Base-by-base conservation (phyloP, 2,797 vertebrate species). In the Centroberyx gerrardi region DNA sequence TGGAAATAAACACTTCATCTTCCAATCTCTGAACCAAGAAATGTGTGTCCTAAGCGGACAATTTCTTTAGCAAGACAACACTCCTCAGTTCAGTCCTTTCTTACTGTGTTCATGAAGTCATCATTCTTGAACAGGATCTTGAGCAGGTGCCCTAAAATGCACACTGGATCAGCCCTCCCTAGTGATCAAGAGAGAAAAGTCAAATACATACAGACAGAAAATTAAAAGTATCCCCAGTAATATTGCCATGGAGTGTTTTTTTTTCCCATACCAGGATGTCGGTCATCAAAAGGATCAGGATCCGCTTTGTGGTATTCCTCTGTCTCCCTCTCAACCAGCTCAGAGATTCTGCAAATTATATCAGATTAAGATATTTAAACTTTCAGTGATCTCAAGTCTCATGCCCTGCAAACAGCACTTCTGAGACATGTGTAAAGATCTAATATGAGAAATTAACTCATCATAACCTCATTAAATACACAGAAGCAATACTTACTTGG, bases 41-140 rank as follows among this genome's bases (percentile, higher is more conserved):
- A 18, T 0, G 8, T 54, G 18, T 12, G 3, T 7, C 13, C 5
- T 31, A 18, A 31, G 1, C 27, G 31, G 44, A 52, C 8, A 44
- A 51, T 1, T 62, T 38, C 36, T 60, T 36, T 31, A 44, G 18
- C 42, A 63, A 22, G 0, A 18, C 2, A 8, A 18, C 2, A 8
- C 5, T 49, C 31, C 1, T 59, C 0, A 29, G 76, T 85, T 93
- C 0, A 13, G 5, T 44, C 7, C 5, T 36, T 15, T 61, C 90
- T 92, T 96, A 99, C 98, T 72, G 98, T 96, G 62, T 99, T 99
- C 97, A 99, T 99, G 88, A 99, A 99, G 90, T 99, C 98, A 82
- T 99, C 98, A n/a, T 99, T 99, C 95, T 99, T 99, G 91, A 99
- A 99, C 54, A 99, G 95, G 89, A 99, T 99, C 92, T 99, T 98